Evolutionary conservation across 2,888 invertebrate genomes (phyloP), one percentile per base, ranked within the genome.

Genomic region (Toxonevra muliebris): DNA sequence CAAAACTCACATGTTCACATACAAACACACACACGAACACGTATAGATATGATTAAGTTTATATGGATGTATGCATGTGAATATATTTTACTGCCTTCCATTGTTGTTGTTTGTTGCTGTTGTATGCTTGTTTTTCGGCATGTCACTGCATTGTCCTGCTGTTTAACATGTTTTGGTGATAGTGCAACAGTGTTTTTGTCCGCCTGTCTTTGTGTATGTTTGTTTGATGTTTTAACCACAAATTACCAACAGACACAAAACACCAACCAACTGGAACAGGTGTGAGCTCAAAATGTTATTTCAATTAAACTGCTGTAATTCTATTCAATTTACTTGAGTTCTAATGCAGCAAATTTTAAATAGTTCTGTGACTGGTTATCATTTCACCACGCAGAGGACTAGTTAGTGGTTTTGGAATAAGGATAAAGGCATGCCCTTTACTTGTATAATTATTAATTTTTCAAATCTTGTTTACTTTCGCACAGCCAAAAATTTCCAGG

Each of bases 121-220:
- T 55, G 59, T 70, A 68, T 66, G 69, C 71, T 71, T 74, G 73
- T 71, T 69, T 73, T 73, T 69, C 69, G 69, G 70, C 73, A 73
- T 73, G 70, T 72, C 71, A 70, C 70, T 68, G 71, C 68, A 69
- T 70, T 66, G 61, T 71, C 63, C 68, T 65, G 68, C 72, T 72
- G 72, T 72, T 74, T 71, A 68, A 66, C 70, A 74, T 72, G 74
- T 68, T 71, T 65, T 68, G 65, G 53, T 69, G 70, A 72, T 72
- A 72, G 68, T 70, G 72, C 55, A 68, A 72, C 72, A 72, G 67
- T 72, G 70, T 70, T 70, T 66, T 68, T 69, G 68, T 68, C 30
- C 30, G 3, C 7, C 7, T 70, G 70, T 3, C 53, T 48, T 2
- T 48, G 4, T 48, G 48, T 48, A 3, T 48, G 48, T 48, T 30